A percentile compares a stretch with the other conserved stretches of the same genome.
Evolutionary conservation across 2,888 invertebrate species (phyloP).

Genomic region (Heliconius charithonia): DNA sequence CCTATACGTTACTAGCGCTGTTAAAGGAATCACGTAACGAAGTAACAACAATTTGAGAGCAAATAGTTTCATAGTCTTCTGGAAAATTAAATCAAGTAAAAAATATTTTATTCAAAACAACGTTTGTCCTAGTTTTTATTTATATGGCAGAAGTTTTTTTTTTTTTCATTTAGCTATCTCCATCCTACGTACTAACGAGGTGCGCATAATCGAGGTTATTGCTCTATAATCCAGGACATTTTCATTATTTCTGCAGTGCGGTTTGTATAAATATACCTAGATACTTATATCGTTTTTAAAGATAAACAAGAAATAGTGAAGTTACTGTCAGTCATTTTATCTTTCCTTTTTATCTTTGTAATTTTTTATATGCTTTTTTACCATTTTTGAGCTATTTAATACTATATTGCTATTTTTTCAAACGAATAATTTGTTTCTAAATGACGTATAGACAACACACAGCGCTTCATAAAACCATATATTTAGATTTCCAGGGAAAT

Average conservation of each 20-base stretch:
- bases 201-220: slow-evolving; percentile 16
- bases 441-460: too few relatives aligned
- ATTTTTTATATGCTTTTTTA: background rate
- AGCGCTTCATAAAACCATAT: too few relatives aligned
- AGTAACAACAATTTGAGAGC: too few relatives aligned
- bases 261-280: slow-evolving; percentile 5
- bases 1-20: too few relatives aligned
- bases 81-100: background rate
- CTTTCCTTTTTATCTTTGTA: background rate
- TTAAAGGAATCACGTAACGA: too few relatives aligned
- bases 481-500: too few relatives aligned
- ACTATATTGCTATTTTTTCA: too few relatives aligned
- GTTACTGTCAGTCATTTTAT: background rate
- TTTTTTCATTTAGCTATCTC: slow-evolving; percentile 19
- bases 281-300: background rate
- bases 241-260: slow-evolving; percentile 12
- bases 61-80: background rate
- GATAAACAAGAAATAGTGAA: slow-evolving; percentile 6
- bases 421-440: too few relatives aligned
- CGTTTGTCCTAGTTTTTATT: slow-evolving; percentile 12
- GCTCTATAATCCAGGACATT: slow-evolving; percentile 21
- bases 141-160: background rate
- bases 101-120: slow-evolving; percentile 3
- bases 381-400: background rate
- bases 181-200: slow-evolving; percentile 20